Percentiles rank a stretch among this genome's conserved stretches.
Evolutionary conservation across 2,113 vertebrate species (phyloP).

Genomic region (Labeo catla): DNA sequence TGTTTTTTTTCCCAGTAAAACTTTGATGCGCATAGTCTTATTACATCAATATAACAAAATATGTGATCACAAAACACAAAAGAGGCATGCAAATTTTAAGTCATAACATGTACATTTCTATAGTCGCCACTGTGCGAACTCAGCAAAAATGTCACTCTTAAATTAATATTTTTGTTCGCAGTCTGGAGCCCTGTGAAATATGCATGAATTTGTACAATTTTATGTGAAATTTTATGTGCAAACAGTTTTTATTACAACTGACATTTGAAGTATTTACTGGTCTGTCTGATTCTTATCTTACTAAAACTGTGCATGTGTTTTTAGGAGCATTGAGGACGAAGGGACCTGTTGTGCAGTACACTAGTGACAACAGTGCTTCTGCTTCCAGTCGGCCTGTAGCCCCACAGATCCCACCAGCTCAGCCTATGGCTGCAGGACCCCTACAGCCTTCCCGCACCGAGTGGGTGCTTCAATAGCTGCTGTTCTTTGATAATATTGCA

Average conservation of each 20-base stretch:
- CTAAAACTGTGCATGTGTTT: background rate
- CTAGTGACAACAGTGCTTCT: slow-evolving; percentile 73
- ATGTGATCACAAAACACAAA: too few relatives aligned
- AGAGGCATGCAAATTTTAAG: too few relatives aligned
- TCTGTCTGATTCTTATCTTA: background rate
- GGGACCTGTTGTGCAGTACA: slow-evolving; percentile 95
- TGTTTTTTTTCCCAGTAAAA: too few relatives aligned
- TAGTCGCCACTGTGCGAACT: too few relatives aligned
- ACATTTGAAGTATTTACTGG: background rate
- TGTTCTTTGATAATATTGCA: background rate
- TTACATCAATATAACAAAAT: too few relatives aligned
- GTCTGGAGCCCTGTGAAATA: too few relatives aligned
- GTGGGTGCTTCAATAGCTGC: slow-evolving; percentile 65
- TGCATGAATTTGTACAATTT: too few relatives aligned
- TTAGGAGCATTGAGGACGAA: slow-evolving; percentile 90
- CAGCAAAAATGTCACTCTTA: too few relatives aligned
- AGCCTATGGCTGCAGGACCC: slow-evolving; percentile 41
- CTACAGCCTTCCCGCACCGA: slow-evolving; percentile 65
- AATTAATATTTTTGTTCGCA: too few relatives aligned
- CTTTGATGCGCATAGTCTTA: too few relatives aligned
- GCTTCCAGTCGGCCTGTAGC: slow-evolving; percentile 59
- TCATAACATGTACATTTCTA: too few relatives aligned
- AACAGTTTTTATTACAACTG: background rate
- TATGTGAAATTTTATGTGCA: background rate
- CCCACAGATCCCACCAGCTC: slow-evolving; percentile 35